These are phyloP conservation scores for Nephrotoma appendiculata DNA, from an alignment of 2,888 invertebrate species.

Conservation along the genomic window DNA sequence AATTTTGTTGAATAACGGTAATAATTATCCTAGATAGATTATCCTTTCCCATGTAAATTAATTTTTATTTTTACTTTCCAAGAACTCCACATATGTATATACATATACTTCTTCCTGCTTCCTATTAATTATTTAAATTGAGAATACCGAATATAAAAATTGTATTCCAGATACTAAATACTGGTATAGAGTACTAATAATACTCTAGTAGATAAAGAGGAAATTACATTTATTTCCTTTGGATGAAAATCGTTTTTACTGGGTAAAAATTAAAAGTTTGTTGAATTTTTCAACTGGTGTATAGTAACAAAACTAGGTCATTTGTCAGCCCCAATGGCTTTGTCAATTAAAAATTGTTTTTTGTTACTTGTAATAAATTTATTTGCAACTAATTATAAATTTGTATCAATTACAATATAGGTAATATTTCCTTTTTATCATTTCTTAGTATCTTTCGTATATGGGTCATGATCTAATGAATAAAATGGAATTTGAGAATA, in stretches of 20 bases:
- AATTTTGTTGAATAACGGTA: too few relatives aligned
- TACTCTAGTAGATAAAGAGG: not conserved
- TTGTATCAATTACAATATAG: not conserved
- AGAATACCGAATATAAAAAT: not conserved
- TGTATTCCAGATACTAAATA: too few relatives aligned
- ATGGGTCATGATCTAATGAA: not conserved
- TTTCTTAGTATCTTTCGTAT: not conserved
- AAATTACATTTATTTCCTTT: not conserved
- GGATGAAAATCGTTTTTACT: not conserved
- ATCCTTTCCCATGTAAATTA: not conserved
- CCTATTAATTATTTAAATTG: not conserved
- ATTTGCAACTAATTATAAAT: not conserved
- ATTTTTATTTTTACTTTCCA: not conserved
- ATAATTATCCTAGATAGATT: not conserved
- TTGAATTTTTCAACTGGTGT: not conserved
- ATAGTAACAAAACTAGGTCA: not conserved
- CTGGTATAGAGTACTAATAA: not conserved
- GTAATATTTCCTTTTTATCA: not conserved
- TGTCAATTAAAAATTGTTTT: not conserved
- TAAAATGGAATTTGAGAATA: not conserved
- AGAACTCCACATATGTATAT: not conserved
- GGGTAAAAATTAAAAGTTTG: not conserved
- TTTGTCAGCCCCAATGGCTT: not conserved
- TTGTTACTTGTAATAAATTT: not conserved
- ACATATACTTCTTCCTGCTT: not conserved